Conservation (phyloP, 2,888 invertebrate genomes). For the Stratiomys singularior region DNA sequence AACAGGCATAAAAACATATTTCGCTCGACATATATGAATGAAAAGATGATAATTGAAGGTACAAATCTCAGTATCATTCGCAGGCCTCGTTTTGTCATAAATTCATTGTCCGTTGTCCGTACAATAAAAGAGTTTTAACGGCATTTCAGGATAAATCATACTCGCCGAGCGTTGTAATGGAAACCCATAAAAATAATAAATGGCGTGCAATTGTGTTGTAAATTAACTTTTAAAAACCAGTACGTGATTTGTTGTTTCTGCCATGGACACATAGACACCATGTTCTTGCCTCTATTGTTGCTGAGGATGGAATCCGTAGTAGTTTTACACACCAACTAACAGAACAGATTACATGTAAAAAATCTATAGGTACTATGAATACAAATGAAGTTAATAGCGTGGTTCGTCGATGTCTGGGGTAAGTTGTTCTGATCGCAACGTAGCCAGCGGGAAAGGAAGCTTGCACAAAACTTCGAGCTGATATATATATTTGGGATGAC, state of each 20-base stretch:
- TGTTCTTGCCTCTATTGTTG: not conserved
- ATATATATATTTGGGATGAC: too few species aligned
- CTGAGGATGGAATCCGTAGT: not conserved
- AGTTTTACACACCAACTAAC: not conserved
- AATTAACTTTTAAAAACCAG: slow-evolving; percentile 47
- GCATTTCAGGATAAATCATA: slow-evolving; percentile 42
- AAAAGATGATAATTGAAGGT: slow-evolving; percentile 6
- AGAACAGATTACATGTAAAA: not conserved
- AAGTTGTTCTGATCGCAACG: too few species aligned
- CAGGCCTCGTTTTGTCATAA: slow-evolving; percentile 24
- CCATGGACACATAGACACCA: not conserved
- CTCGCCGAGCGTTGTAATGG: slow-evolving; percentile 42
- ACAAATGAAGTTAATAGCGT: slow-evolving; percentile 4
- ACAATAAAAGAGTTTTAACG: slow-evolving; percentile 44
- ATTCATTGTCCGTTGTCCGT: slow-evolving; percentile 30
- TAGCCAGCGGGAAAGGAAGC: too few species aligned
- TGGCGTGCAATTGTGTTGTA: slow-evolving; percentile 47
- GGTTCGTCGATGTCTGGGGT: not conserved
- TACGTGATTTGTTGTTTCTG: slow-evolving; percentile 42
- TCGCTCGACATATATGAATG: not conserved
- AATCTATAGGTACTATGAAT: slow-evolving; percentile 2
- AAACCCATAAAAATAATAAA: slow-evolving; percentile 48
- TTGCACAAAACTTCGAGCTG: too few species aligned
- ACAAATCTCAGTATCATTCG: slow-evolving; percentile 37
- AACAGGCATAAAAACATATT: not conserved